Evolutionary conservation across 2,113 vertebrate genomes (phyloP), one percentile per base, ranked within the genome.

Genomic region (Nesospiza acunhae): DNA sequence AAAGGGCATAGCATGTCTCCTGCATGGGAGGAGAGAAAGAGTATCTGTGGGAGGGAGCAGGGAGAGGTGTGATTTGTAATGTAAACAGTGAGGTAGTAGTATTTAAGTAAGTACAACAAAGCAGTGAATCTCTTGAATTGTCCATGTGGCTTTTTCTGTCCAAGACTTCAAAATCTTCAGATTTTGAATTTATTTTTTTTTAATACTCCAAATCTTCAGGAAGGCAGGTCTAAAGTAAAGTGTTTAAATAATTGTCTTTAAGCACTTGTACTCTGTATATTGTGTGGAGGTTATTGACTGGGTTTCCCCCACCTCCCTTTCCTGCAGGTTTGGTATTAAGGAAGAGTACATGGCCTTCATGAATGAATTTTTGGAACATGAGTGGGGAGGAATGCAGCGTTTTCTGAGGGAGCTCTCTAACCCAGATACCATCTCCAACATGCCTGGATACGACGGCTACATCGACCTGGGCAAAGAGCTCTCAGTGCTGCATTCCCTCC

Each of bases 321-420:
- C 27, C 72, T 76, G 72, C 93, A 99, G 99, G 97, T 99, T 99
- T 91, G 99, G 99, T 26, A 99, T 99, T 96, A 99, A 99, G 96
- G 99, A 99, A 84, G 99, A 99, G 94, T 99, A 99, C 94, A 99
- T 99, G 99, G 98, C 99, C 60, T 99, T 99, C 94, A 99, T 99
- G 99, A 99, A 99, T 68, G 99, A 99, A 95, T 99, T 99, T 94
- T 95, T 99, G 97, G 99, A 99, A 91, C 99, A 99, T 4, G 99
- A 99, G 91, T 99, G 99, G 99, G 98, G 98, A 49, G 98, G 99
- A 92, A 99, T 99, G 99, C 99, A 99, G 94, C 98, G 99, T 74
- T 99, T 99, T 97, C 98, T 99, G 91, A 91, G 98, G 27, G 99
- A 99, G 97, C 99, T 99, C 95, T 99, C 99, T 56, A 99, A 99